Conservation (phyloP, 2,888 invertebrate species). For the Oscheius sp. region DNA sequence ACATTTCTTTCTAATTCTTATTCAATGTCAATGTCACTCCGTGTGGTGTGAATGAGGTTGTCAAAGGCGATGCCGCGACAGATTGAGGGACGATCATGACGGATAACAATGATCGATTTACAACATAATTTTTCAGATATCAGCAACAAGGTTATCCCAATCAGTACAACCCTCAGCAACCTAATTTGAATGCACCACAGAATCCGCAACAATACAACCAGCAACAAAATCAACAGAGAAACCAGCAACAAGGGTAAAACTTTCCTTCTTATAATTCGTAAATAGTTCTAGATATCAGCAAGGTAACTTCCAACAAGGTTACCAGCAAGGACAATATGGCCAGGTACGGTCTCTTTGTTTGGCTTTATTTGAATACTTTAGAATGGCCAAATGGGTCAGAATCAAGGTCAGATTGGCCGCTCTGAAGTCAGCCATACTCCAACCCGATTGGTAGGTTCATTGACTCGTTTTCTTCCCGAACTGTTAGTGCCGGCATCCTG, state of each 20-base stretch:
- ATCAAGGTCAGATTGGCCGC: constrained; percentile 25
- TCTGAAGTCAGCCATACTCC: constrained; percentile 34
- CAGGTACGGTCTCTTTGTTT: neutral
- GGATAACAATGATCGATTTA: neutral
- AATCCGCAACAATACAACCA: constrained; percentile 18
- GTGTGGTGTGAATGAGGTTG: constrained; percentile 15
- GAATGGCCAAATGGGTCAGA: neutral
- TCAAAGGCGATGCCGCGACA: constrained; percentile 25
- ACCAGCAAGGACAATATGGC: neutral
- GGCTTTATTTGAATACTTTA: neutral
- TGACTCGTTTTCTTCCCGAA: neutral
- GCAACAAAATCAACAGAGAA: constrained; percentile 1
- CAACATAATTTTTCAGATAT: constrained; percentile 17
- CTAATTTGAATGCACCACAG: neutral
- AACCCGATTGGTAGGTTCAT: constrained; percentile 12
- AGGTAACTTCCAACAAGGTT: neutral
- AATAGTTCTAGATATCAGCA: neutral
- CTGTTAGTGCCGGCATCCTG: neutral
- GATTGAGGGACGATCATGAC: constrained; percentile 1
- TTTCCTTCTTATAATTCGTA: neutral
- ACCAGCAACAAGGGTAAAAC: neutral
- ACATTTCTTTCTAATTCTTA: too few relatives aligned
- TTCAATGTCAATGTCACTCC: constrained; percentile 7
- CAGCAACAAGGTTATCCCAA: constrained; percentile 13
- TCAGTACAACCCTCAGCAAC: constrained; percentile 20